Evolutionary conservation across 2,888 invertebrate species (phyloP).

Genomic region (Malachius bipustulatus): DNA sequence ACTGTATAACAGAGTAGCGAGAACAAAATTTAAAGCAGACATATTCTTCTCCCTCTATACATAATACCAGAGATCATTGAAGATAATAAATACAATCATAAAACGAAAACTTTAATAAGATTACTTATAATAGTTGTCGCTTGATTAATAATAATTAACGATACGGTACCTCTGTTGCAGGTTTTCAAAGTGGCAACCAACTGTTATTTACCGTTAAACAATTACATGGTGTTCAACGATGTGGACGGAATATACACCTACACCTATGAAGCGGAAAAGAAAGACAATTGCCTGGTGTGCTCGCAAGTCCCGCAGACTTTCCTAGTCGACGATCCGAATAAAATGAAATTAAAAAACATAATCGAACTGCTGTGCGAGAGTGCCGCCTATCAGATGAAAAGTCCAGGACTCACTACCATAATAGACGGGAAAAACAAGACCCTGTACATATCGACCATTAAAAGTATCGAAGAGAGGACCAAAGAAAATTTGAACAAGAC

Average conservation of each 20-base stretch:
- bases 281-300: constrained; percentile 79
- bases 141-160: constrained; percentile 68
- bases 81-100: too few relatives aligned
- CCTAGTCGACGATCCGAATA: constrained; percentile 47
- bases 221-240: constrained; percentile 95
- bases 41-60: too few relatives aligned
- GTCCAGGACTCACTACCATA: constrained; percentile 74
- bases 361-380: constrained; percentile 69
- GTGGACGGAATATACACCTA: constrained; percentile 92
- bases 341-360: constrained; percentile 66
- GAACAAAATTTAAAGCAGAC: too few relatives aligned
- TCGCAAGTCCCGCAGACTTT: constrained; percentile 57
- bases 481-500: constrained; percentile 79
- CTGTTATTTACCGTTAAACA: constrained; percentile 79
- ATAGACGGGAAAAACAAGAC: constrained; percentile 80
- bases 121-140: constrained; percentile 74
- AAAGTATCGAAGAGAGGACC: constrained; percentile 84
- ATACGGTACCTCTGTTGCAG: constrained; percentile 31
- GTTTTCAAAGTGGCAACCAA: constrained; percentile 94
- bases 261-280: constrained; percentile 85
- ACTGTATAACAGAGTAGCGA: too few relatives aligned
- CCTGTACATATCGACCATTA: constrained; percentile 83
- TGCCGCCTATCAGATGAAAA: constrained; percentile 77
- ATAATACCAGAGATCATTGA: too few relatives aligned
- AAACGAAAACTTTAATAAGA: too few relatives aligned